These are phyloP conservation scores for Gonatopus flavifemur DNA, from an alignment of 1,140 invertebrate genomes.

Conservation along the genomic window DNA sequence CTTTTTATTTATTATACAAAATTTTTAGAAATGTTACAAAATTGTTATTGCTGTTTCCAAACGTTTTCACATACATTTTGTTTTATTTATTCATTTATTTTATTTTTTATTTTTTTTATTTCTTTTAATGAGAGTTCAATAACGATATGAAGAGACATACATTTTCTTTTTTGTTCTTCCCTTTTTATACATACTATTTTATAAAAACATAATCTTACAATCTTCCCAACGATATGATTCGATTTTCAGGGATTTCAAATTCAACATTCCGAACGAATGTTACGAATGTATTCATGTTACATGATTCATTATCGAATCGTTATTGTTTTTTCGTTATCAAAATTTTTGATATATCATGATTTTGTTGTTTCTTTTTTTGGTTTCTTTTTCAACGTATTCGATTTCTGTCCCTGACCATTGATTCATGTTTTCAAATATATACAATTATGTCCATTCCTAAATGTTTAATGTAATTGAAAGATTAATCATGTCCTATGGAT, in stretches of 20 bases:
- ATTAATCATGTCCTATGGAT: slow-evolving; percentile 55
- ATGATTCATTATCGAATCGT: slow-evolving; percentile 42
- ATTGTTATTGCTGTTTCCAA: slow-evolving; percentile 56
- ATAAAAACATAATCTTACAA: too few species aligned
- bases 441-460: slow-evolving; percentile 46
- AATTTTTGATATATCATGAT: slow-evolving; percentile 16
- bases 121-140: too few species aligned
- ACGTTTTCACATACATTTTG: slow-evolving; percentile 31
- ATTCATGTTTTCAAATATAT: slow-evolving; percentile 47
- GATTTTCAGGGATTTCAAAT: too few species aligned
- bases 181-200: too few species aligned
- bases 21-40: slow-evolving; percentile 54
- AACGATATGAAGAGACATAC: too few species aligned
- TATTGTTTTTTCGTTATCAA: slow-evolving; percentile 18
- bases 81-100: background rate
- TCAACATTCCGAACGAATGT: slow-evolving; percentile 43
- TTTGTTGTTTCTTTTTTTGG: too few species aligned
- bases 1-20: slow-evolving; percentile 47
- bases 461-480: slow-evolving; percentile 22
- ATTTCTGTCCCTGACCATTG: slow-evolving; percentile 53
- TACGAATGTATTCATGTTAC: too few species aligned
- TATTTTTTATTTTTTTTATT: background rate
- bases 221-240: too few species aligned
- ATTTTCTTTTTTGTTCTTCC: too few species aligned
- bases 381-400: too few species aligned